Base-by-base conservation (phyloP, 2,888 invertebrate genomes). In the Timema cristinae region DNA sequence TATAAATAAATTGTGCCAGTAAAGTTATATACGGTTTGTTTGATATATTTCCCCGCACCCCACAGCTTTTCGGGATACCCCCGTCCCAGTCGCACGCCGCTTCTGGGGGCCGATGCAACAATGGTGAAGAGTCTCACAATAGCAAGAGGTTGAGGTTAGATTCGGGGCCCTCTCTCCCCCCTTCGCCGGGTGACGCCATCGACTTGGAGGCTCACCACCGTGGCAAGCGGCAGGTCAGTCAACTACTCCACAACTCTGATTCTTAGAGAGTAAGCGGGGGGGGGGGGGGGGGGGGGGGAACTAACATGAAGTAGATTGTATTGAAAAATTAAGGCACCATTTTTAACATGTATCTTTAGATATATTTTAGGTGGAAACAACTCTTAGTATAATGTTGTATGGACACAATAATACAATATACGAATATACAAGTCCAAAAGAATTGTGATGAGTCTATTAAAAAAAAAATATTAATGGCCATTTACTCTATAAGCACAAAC, bases 101-200 rank as follows among this genome's bases (percentile, higher is more conserved):
- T 50, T 13, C 47, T 13, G 72, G 72, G 2, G 56, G 66, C 5
- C 61, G 75, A 66, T 56, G 72, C 11, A 70, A 71, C 63, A 73
- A 72, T 73, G 74, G 75, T 73, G 73, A 76, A 71, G 76, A 76
- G 59, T 77, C 76, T 66, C 72, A 72, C 71, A 69, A 73, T 73
- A 32, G 73, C 70, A 70, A 73, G 71, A 61, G 73, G 71, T 67
- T 76, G 72, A 71, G 78, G 68, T 70, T 73, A 54, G 69, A 69
- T 7, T 50, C 61, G 9, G 67, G 56, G 5, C 50, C 70, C 16
- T 69, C 72, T 51, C 48, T 71, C 13, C 71, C 73, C 11, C 69
- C 73, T n/a, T 68, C 72, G 7, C 67, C 73, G 7, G 66, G 66
- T n/a, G 73, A 73, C 70, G 67, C 70, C 52, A 32, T 70, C 11